Percentiles rank a stretch among this genome's conserved stretches.
Conservation (phyloP, 1,140 invertebrate species). For the Ceratina calcarata region DNA sequence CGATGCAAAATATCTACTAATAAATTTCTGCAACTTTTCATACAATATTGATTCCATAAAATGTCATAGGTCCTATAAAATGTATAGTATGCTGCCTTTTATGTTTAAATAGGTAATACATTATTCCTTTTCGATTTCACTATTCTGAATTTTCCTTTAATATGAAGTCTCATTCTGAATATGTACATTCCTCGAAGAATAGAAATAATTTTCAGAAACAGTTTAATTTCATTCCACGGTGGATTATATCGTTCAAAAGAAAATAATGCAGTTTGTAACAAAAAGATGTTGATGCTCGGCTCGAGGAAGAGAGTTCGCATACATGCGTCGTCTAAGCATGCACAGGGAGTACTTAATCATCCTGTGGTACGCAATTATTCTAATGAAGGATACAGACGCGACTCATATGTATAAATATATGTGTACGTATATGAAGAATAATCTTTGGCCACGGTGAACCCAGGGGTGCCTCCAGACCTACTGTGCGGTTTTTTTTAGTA, state of each 20-base stretch:
- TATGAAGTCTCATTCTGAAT: too few species aligned
- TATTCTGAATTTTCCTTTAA: not conserved
- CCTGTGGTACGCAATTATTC: constrained; percentile 62
- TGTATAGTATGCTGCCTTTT: too few species aligned
- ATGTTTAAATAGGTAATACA: too few species aligned
- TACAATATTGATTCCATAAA: too few species aligned
- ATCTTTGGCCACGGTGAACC: constrained; percentile 45
- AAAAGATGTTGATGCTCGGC: constrained; percentile 17
- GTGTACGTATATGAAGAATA: constrained; percentile 38
- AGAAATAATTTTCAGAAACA: not conserved
- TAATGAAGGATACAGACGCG: constrained; percentile 63
- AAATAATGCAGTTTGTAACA: constrained; percentile 34
- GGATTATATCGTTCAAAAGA: not conserved
- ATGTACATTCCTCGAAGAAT: not conserved
- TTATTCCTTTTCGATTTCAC: too few species aligned
- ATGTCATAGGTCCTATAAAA: too few species aligned
- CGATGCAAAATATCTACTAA: too few species aligned
- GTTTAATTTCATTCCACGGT: not conserved
- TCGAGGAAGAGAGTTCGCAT: constrained; percentile 12
- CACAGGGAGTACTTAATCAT: constrained; percentile 59
- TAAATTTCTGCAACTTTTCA: too few species aligned
- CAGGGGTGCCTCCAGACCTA: constrained; percentile 41
- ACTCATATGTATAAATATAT: constrained; percentile 32
- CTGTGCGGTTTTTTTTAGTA: constrained; percentile 47
- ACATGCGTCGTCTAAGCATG: constrained; percentile 49